phyloP scores from a whole-genome alignment of 2,113 vertebrate genomes.

The Cnemophilus loriae region DNA sequence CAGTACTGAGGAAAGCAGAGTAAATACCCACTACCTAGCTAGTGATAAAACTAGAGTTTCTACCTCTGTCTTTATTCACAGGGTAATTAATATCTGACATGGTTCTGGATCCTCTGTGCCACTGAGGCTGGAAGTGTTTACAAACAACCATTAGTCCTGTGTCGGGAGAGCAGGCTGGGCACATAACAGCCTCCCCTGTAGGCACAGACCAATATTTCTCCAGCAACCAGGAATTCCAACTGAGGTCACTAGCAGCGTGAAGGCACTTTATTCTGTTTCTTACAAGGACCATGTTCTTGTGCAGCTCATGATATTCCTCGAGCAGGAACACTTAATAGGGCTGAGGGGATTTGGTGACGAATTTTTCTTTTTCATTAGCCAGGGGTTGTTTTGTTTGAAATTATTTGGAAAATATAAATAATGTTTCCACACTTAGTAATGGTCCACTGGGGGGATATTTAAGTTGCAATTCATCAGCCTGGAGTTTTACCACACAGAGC shows the following conservation, averaged over 20 bases:
- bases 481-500: background rate
- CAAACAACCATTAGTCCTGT: background rate
- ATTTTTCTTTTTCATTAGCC: constrained; percentile 11
- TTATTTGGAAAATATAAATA: constrained; percentile 35
- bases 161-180: background rate
- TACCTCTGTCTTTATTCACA: background rate
- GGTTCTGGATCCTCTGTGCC: background rate
- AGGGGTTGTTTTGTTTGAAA: constrained; percentile 11
- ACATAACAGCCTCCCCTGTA: background rate
- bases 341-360: background rate
- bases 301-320: background rate
- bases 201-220: constrained; percentile 33
- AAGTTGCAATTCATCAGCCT: background rate
- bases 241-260: background rate
- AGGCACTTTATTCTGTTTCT: background rate
- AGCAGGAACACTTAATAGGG: background rate
- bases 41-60: background rate
- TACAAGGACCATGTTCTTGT: background rate
- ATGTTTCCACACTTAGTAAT: constrained; percentile 9
- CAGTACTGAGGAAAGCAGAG: background rate
- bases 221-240: background rate
- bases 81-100: constrained; percentile 1
- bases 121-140: constrained; percentile 1
- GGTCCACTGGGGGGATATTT: constrained; percentile 1
- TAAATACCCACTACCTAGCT: background rate